phyloP scores from a whole-genome alignment of 2,113 vertebrate genomes.

The Gulo gulo region DNA sequence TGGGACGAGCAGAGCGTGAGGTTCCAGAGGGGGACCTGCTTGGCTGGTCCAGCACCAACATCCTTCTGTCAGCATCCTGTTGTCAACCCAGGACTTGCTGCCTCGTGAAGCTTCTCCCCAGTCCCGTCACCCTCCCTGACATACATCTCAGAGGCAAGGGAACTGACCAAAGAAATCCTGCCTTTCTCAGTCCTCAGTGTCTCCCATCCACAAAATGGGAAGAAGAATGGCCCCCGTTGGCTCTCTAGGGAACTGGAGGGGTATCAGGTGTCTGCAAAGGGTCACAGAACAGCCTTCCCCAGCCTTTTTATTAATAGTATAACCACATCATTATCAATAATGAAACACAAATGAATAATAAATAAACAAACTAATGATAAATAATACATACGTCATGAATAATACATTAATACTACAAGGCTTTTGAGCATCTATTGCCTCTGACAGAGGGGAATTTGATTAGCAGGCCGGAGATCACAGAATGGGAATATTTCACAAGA shows the following conservation, averaged over 20 bases:
- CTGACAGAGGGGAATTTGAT: constrained; percentile 50
- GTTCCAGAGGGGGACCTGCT: not conserved
- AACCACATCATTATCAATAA: constrained; percentile 73
- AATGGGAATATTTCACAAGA: not conserved
- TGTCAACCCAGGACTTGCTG: fast-evolving
- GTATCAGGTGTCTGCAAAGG: not conserved
- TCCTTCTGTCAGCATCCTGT: not conserved
- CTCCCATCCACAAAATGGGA: constrained; percentile 46
- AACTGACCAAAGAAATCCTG: too few species aligned
- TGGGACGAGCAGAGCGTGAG: fast-evolving
- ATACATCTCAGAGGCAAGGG: not conserved
- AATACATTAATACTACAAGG: constrained; percentile 64
- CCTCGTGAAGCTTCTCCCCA: too few species aligned
- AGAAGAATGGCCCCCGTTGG: not conserved
- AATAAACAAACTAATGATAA: constrained; percentile 77
- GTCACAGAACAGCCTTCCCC: not conserved
- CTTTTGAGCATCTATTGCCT: constrained; percentile 53
- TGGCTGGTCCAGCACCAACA: fast-evolving
- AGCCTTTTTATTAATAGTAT: constrained; percentile 60
- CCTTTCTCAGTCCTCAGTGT: not conserved
- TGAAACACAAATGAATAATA: constrained; percentile 77
- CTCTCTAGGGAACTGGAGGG: not conserved
- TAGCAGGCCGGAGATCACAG: constrained; percentile 53
- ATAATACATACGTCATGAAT: constrained; percentile 71
- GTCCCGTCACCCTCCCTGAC: not conserved